Evolutionary conservation across 2,888 invertebrate species (phyloP).

Genomic region (Mellilla xanthometata): DNA sequence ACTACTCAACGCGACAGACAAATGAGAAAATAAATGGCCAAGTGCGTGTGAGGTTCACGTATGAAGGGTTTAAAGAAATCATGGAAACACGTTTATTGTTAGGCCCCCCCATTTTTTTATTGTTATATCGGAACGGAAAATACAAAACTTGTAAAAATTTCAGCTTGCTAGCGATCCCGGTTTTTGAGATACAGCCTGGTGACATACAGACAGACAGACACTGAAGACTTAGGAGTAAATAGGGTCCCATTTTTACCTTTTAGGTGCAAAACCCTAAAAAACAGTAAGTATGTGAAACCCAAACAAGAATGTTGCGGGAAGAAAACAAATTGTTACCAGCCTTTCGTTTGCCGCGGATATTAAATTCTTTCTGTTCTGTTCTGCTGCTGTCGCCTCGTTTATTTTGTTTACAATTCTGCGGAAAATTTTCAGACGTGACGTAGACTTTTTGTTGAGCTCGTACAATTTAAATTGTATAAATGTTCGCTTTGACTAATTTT

Average conservation of each 20-base stretch:
- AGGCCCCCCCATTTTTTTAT: no score
- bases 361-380: constrained; percentile 74
- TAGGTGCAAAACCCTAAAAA: constrained; percentile 7
- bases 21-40: constrained; percentile 35
- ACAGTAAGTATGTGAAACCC: constrained; percentile 48
- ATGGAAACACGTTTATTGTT: no score
- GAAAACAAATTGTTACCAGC: constrained; percentile 71
- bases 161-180: no score
- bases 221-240: no score
- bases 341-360: constrained; percentile 68
- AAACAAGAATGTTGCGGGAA: constrained; percentile 60
- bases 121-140: no score
- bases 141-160: no score
- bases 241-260: no score
- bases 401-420: constrained; percentile 64
- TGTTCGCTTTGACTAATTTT: constrained; percentile 52
- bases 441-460: constrained; percentile 53
- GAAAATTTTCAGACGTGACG: constrained; percentile 50
- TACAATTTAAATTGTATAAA: constrained; percentile 52
- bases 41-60: no score
- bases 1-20: constrained; percentile 36
- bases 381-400: constrained; percentile 61
- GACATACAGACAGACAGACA: no score
- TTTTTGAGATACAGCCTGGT: no score
- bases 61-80: no score